Base-by-base conservation (phyloP, 2,797 vertebrate genomes). In the Kryptopterus vitreolus region DNA sequence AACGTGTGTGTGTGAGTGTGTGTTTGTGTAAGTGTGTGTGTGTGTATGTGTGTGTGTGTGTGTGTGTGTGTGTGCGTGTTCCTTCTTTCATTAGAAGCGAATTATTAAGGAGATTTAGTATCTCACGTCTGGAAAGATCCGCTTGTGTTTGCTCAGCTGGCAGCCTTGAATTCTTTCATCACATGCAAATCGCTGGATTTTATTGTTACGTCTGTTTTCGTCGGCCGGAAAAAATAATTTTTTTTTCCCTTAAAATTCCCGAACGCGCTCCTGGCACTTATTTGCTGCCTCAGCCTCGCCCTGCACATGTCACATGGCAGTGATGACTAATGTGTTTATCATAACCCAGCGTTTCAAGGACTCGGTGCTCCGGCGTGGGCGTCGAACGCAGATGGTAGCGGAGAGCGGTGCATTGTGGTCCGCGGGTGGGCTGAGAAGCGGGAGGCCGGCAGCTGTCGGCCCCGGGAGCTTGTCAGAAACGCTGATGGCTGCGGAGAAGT, bases 261-360 rank as follows among this genome's bases (percentile, higher is more conserved):
- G 38, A 43, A 43, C 38, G 7, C 29, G 26, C 53, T 75, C 55
- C 77, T 77, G 68, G 59, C 75, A n/a, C 15, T 66, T 48, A 7
- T 4, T 71, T 48, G 10, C 22, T 58, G 68, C 22, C 62, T 24
- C 16, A 50, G 7, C 35, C 10, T 65, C 84, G 69, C 83, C 58
- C 58, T 80, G 88, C 88, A 52, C 12, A 26, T 59, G 57, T 80
- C 52, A 70, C 70, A 15, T 82, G 77, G n/a, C 61, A 52, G 76
- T 66, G 24, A 52, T 83, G 81, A 85, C 84, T 83, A 81, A 85
- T 74, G 46, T 71, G 74, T 82, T 83, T 84, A 80, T 84, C 82
- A 81, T 81, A 79, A 84, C 78, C 71, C 62, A 63, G 50, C n/a
- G 53, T 43, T 58, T 84, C 53, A 55, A 81, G 79, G 76, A 79